These are phyloP conservation scores for Tetanocera ferruginea DNA, from an alignment of 2,888 invertebrate genomes.

Conservation along the genomic window DNA sequence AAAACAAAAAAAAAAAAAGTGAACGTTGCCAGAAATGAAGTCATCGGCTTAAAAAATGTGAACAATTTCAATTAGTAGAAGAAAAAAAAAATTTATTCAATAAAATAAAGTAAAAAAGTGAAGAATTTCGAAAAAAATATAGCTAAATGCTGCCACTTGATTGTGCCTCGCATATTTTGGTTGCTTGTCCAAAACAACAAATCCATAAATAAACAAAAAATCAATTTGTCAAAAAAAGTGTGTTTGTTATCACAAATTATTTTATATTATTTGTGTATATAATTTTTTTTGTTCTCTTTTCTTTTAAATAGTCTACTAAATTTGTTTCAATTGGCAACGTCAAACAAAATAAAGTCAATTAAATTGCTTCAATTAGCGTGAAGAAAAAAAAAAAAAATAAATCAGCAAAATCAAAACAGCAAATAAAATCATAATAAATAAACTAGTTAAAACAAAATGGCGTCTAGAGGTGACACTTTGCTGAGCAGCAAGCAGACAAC, in stretches of 20 bases:
- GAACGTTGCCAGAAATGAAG: background rate
- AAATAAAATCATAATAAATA: background rate
- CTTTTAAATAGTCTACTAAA: too few relatives aligned
- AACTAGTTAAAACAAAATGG: slow-evolving; percentile 7
- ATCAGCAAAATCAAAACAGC: background rate
- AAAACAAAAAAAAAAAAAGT: background rate
- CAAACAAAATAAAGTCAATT: background rate
- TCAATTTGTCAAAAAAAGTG: too few relatives aligned
- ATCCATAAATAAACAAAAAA: too few relatives aligned
- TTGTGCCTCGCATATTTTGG: too few relatives aligned
- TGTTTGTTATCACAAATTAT: too few relatives aligned
- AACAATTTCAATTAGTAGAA: background rate
- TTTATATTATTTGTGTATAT: too few relatives aligned
- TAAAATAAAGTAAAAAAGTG: too few relatives aligned
- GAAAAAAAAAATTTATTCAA: background rate
- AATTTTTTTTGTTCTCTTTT: too few relatives aligned
- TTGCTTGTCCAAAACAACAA: too few relatives aligned
- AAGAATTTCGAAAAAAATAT: too few relatives aligned
- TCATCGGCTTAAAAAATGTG: background rate
- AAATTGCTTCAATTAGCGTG: background rate
- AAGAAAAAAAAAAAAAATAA: background rate
- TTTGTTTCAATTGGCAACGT: too few relatives aligned
- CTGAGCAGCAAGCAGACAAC: background rate
- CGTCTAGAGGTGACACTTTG: slow-evolving; percentile 11
- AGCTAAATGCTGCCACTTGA: too few relatives aligned